Evolutionary conservation across 2,113 vertebrate species (phyloP).

Genomic region (Thamnaconus septentrionalis): DNA sequence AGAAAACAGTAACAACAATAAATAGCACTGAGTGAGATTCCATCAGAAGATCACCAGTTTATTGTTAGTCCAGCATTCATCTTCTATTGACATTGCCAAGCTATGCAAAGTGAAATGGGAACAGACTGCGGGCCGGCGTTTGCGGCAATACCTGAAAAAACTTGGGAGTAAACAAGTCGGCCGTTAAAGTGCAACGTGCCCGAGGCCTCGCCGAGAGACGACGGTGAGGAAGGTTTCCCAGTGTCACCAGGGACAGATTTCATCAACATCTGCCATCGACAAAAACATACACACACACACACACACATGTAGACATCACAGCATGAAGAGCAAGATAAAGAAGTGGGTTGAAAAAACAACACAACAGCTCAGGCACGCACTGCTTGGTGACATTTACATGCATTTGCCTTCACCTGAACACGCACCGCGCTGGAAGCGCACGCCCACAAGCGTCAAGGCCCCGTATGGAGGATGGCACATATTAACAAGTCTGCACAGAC

Average conservation of each 20-base stretch:
- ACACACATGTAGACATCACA: constrained; percentile 20
- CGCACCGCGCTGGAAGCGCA: constrained; percentile 15
- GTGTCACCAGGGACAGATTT: constrained; percentile 37
- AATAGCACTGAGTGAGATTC: too few species aligned
- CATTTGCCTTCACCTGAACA: constrained; percentile 29
- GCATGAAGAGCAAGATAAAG: constrained; percentile 22
- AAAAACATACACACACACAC: constrained; percentile 7
- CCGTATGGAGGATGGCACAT: not conserved
- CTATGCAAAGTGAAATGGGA: too few species aligned
- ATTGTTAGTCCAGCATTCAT: too few species aligned
- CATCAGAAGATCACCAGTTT: too few species aligned
- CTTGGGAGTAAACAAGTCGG: not conserved
- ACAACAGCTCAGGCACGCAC: constrained; percentile 16
- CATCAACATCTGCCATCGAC: constrained; percentile 60
- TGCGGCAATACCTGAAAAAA: constrained; percentile 10
- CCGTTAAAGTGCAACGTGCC: constrained; percentile 7
- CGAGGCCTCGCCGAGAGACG: constrained; percentile 2
- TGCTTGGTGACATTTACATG: constrained; percentile 40
- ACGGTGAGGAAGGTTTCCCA: constrained; percentile 31
- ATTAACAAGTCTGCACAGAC: not conserved
- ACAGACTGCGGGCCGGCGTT: not conserved
- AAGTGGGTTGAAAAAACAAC: constrained; percentile 26
- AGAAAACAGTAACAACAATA: too few species aligned
- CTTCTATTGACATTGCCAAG: too few species aligned
- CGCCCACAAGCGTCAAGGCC: not conserved